A percentile compares a stretch with the other conserved stretches of the same genome.
phyloP scores from a whole-genome alignment of 1,140 invertebrate species.

The Formica selysi region DNA sequence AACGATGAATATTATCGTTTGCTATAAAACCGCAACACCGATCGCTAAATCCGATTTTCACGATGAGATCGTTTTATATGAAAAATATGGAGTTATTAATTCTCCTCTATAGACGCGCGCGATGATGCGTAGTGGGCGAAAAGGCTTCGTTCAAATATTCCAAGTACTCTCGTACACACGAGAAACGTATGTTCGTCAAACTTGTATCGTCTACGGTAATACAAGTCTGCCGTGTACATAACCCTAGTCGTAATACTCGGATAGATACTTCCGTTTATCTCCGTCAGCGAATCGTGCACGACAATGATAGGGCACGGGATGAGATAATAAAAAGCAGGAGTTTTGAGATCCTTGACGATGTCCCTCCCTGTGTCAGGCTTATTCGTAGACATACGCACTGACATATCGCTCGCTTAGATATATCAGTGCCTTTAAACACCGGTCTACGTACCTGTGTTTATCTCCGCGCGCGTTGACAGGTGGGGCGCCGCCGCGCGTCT shows the following conservation, averaged over 20 bases:
- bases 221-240: background rate
- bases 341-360: background rate
- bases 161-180: background rate
- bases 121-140: conserved; percentile 28
- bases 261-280: conserved; percentile 47
- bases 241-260: conserved; percentile 12
- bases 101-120: conserved; percentile 1
- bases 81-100: conserved; percentile 42
- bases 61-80: conserved; percentile 44
- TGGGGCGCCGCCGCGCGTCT: conserved; percentile 79
- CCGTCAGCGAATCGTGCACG: background rate
- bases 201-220: background rate
- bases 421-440: conserved; percentile 63
- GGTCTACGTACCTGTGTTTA: conserved; percentile 73
- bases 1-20: conserved; percentile 48
- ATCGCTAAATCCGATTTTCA: conserved; percentile 26
- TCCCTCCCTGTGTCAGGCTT: background rate
- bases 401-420: conserved; percentile 4
- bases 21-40: background rate
- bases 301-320: background rate
- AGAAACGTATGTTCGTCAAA: background rate
- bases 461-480: conserved; percentile 76
- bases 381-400: background rate
- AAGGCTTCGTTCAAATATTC: conserved; percentile 17
- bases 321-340: conserved; percentile 32